Base-by-base conservation (phyloP, 1,140 invertebrate genomes). In the Sminthurinus signatus region DNA sequence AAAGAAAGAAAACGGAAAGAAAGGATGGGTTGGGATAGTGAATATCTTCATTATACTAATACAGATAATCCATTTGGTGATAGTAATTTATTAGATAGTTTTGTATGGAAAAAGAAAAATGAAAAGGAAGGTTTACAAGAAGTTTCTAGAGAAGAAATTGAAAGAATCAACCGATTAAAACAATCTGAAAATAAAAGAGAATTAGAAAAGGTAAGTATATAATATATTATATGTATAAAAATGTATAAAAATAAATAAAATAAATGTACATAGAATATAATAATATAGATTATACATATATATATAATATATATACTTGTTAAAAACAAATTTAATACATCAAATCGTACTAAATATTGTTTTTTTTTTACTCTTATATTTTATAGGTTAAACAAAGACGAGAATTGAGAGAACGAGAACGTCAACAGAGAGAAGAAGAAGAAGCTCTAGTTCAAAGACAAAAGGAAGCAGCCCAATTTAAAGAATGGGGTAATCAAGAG, bases 21-120 rank as follows among this genome's bases (percentile, higher is more conserved):
- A 76, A 78, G 89, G 67, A 95, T 95, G 91, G 93, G 93, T 2
- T 96, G 92, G 93, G 92, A 96, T 78, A 91, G 91, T 71, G 93
- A 96, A 76, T 94, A 96, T 75, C 80, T 92, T 23, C 92, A 93
- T 72, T 99, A 98, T 74, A 98, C 95, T 14, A 97, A 99, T 78
- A 88, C 88, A 25, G 95, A 98, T 76, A 99, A 99, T 81, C 96
- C 96, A 0, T 99, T 98, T 80, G 96, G 96, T 1, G 96, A 99
- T 82, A 89, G 88, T 14, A 92, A 93, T 76, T 81, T 98, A 8
- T 79, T 92, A 0, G 86, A 91, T 21, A 93, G 91, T 0, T 99
- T 99, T 80, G 88, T 96, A 3, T 99, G 96, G 96, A 82, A 82
- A 1, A 98, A 98, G 76, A 99, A 99, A 77, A 79, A 98, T 32